Evolutionary conservation across 2,888 invertebrate species (phyloP).

Genomic region (Drosophila infuscata): DNA sequence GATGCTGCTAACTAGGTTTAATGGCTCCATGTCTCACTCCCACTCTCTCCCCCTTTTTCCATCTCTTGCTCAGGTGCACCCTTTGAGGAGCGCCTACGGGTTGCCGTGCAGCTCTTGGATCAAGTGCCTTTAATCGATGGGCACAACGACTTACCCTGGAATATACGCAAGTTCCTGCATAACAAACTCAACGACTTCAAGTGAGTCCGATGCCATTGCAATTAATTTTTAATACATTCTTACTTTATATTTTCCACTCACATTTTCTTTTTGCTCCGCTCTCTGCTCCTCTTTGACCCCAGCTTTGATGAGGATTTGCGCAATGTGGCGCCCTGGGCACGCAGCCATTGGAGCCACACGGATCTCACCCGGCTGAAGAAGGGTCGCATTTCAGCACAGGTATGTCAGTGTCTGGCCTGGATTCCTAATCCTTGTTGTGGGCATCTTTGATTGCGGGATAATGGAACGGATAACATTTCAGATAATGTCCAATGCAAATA

Average conservation of each 20-base stretch:
- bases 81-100: conserved; percentile 90
- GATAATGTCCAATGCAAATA: not conserved
- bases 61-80: conserved; percentile 87
- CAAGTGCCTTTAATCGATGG: conserved; percentile 93
- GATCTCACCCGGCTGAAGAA: conserved; percentile 90
- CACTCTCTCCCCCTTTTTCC: not conserved
- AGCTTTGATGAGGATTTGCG: conserved; percentile 90
- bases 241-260: conserved; percentile 16
- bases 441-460: not conserved
- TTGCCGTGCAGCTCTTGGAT: conserved; percentile 90
- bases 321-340: conserved; percentile 90
- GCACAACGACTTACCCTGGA: conserved; percentile 96
- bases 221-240: conserved; percentile 51
- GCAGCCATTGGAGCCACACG: conserved; percentile 92
- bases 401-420: conserved; percentile 87
- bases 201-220: conserved; percentile 82
- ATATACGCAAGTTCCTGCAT: conserved; percentile 95
- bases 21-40: conserved; percentile 7
- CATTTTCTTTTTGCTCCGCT: not conserved
- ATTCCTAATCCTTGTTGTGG: conserved; percentile 16
- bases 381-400: conserved; percentile 92
- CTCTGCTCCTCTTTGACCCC: conserved; percentile 27
- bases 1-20: conserved; percentile 42
- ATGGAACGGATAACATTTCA: not conserved
- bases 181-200: conserved; percentile 94